A percentile compares a stretch with the other conserved stretches of the same genome.
phyloP scores from a whole-genome alignment of 1,140 invertebrate genomes.

The Drosophila pseudoobscura region DNA sequence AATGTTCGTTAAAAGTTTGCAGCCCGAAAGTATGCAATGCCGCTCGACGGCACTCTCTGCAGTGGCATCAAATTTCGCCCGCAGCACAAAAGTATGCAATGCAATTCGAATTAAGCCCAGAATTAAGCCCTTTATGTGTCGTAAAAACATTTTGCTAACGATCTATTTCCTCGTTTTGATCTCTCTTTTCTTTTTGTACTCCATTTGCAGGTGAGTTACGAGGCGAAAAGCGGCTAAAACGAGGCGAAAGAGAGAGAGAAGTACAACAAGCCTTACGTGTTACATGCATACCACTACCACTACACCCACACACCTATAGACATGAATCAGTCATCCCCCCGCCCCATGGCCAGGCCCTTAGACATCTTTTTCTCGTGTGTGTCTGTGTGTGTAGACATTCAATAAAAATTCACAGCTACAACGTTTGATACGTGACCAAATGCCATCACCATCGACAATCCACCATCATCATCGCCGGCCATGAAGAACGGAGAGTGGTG shows the following conservation, averaged over 20 bases:
- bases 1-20: conserved; percentile 25
- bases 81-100: conserved; percentile 23
- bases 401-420: conserved; percentile 59
- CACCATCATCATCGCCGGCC: too few relatives aligned
- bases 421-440: conserved; percentile 63
- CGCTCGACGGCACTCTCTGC: too few relatives aligned
- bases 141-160: conserved; percentile 49
- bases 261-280: conserved; percentile 43
- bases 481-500: not conserved
- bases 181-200: conserved; percentile 1
- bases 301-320: not conserved
- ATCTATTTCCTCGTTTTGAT: conserved; percentile 3
- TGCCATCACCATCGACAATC: conserved; percentile 15
- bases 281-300: conserved; percentile 14
- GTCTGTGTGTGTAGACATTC: conserved; percentile 32
- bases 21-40: conserved; percentile 28
- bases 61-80: too few relatives aligned
- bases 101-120: conserved; percentile 16
- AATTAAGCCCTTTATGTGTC: conserved; percentile 20
- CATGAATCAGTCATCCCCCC: conserved; percentile 15
- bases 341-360: too few relatives aligned
- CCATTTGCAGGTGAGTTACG: conserved; percentile 69
- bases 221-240: conserved; percentile 16
- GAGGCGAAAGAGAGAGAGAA: conserved; percentile 31
- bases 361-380: too few relatives aligned